Percentiles rank a stretch among this genome's conserved stretches.
phyloP scores from a whole-genome alignment of 2,888 invertebrate species.

The Thelaira solivaga region DNA sequence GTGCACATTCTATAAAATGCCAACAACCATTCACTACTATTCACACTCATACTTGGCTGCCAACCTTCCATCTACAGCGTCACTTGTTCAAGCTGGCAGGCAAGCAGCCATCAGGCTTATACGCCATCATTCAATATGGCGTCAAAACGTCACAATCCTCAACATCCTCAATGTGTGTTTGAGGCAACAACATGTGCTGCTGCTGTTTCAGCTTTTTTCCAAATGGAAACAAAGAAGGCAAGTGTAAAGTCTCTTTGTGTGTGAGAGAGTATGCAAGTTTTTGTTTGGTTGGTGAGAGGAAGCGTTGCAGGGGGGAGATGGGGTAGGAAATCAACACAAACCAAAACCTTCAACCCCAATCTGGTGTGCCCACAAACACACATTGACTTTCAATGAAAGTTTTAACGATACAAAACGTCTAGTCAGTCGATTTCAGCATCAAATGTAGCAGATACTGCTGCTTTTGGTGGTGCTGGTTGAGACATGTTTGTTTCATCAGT shows the following conservation, averaged over 20 bases:
- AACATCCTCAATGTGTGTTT: constrained; percentile 59
- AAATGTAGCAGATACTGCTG: neutral
- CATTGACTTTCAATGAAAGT: constrained; percentile 13
- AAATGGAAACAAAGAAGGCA: constrained; percentile 41
- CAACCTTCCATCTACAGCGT: neutral
- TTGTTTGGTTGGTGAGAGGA: no score
- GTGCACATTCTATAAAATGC: constrained; percentile 33
- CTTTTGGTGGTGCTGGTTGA: constrained; percentile 1
- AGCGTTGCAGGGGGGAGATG: no score
- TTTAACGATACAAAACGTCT: constrained; percentile 24
- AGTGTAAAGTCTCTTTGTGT: constrained; percentile 18
- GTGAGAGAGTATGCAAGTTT: constrained; percentile 11
- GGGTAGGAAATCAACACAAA: constrained; percentile 1
- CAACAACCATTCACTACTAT: constrained; percentile 35
- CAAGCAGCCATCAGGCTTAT: constrained; percentile 36
- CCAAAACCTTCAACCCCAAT: constrained; percentile 60
- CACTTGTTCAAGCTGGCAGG: neutral
- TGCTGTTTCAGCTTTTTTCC: constrained; percentile 48
- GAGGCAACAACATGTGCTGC: constrained; percentile 55
- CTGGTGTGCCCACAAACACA: constrained; percentile 51
- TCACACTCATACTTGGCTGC: no score
- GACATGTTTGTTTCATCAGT: constrained; percentile 10
- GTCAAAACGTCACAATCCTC: constrained; percentile 73
- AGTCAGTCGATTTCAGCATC: constrained; percentile 16
- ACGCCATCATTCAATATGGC: constrained; percentile 71